Evolutionary conservation across 2,888 invertebrate genomes (phyloP).

Genomic region (Pachycephus smyrnensis): DNA sequence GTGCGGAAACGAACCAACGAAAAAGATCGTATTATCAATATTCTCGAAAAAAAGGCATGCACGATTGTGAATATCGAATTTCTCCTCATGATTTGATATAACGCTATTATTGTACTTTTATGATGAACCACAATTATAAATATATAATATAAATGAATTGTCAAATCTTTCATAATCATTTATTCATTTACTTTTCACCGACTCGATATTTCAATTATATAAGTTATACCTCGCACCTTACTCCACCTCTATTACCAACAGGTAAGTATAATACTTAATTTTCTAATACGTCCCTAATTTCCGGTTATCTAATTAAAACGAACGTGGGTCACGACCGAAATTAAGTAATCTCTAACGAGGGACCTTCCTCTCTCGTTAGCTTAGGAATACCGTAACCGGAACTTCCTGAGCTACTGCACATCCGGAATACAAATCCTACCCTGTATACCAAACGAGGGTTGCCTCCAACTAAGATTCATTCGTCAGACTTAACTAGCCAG

Average conservation of each 20-base stretch:
- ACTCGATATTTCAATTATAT: too few species aligned
- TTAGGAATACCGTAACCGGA: too few species aligned
- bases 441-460: not conserved
- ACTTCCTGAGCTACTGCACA: not conserved
- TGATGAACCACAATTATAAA: constrained; percentile 63
- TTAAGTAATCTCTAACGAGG: not conserved
- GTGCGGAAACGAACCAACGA: constrained; percentile 2
- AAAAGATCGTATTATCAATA: constrained; percentile 22
- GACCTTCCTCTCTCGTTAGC: not conserved
- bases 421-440: not conserved
- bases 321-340: not conserved
- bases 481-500: constrained; percentile 4
- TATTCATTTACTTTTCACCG: not conserved
- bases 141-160: constrained; percentile 44
- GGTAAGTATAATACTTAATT: not conserved
- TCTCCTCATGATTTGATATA: constrained; percentile 65
- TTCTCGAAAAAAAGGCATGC: constrained; percentile 48
- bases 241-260: not conserved
- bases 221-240: not conserved
- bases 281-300: not conserved
- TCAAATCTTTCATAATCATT: not conserved
- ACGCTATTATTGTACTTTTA: constrained; percentile 66
- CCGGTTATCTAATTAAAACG: not conserved
- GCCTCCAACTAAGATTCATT: not conserved
- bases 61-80: constrained; percentile 60